These are phyloP conservation scores for Hemithea aestivaria DNA, from an alignment of 2,888 invertebrate species.

Conservation along the genomic window DNA sequence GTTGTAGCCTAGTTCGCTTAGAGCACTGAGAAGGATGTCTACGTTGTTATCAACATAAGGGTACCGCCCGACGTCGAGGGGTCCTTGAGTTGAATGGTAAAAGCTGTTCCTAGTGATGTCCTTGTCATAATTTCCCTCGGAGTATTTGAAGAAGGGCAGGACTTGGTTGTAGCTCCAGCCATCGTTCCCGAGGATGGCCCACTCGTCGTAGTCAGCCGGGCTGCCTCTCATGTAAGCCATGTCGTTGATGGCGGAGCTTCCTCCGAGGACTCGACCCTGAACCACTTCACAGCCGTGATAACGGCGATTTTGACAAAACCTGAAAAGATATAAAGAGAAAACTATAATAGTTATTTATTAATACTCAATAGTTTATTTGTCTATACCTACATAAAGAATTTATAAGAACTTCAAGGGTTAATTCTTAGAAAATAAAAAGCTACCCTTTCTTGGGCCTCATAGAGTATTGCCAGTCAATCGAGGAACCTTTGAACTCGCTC, in stretches of 20 bases:
- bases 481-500: constrained; percentile 63
- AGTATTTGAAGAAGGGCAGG: constrained; percentile 69
- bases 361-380: too few relatives aligned
- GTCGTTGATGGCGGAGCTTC: constrained; percentile 65
- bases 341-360: neutral
- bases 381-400: too few relatives aligned
- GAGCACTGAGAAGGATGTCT: constrained; percentile 61
- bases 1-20: constrained; percentile 66
- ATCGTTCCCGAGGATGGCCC: constrained; percentile 64
- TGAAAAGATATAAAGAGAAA: constrained; percentile 28
- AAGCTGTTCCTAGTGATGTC: constrained; percentile 65
- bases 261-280: constrained; percentile 66
- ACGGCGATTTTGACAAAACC: constrained; percentile 62
- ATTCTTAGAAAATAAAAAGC: too few relatives aligned
- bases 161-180: constrained; percentile 65
- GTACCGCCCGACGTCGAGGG: constrained; percentile 67
- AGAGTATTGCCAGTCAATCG: constrained; percentile 62
- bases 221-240: constrained; percentile 72
- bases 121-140: constrained; percentile 71
- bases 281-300: constrained; percentile 62
- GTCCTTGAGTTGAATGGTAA: constrained; percentile 68
- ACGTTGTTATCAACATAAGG: constrained; percentile 67
- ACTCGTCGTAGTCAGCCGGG: constrained; percentile 69
- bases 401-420: too few relatives aligned
- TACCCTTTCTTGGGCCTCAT: constrained; percentile 72